Evolutionary conservation across 2,888 invertebrate genomes (phyloP), one percentile per base, ranked within the genome.

Genomic region (Cremastinae sp.): DNA sequence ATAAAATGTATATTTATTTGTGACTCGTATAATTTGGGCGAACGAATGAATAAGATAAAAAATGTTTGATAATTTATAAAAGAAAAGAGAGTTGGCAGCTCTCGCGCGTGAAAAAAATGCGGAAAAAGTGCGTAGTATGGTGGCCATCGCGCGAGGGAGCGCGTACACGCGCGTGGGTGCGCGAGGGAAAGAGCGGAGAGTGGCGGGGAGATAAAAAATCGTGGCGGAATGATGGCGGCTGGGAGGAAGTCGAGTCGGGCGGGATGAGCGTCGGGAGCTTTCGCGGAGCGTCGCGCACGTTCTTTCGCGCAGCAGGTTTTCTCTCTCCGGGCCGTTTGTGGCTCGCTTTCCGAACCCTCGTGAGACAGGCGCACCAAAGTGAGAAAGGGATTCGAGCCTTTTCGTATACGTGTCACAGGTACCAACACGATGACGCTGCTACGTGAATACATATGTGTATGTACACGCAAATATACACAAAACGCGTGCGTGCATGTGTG

Each of bases 151-250:
- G 22, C 5, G 9, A 37, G 10, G 49, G 7, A 18, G 37, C n/a
- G 22, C 37, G 37, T 20, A 12, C 5, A 10, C 12, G 49, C 62
- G 49, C 51, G 64, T 51, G 28, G 28, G 28, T 28, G 69, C 43
- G 47, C 39, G 39, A 47, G 39, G 16, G 16, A 4, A 3, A 41
- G 28, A 51, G 53, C 9, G 66, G 53, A 51, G 59, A 65, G 45
- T 58, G 56, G 41, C 4, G 12, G 18, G 20, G 20, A 4, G 47
- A 49, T 75, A 75, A 78, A 77, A 78, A 78, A 76, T 72, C 49
- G 56, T 51, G 35, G 49, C 59, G 74, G 74, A 79, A 80, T 79
- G 71, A 80, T 80, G 80, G 79, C 79, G 79, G 77, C 73, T 59
- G 49, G 35, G 37, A 14, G 58, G 28, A 56, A 68, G 72, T 71